These are phyloP conservation scores for Callipepla squamata DNA, from an alignment of 2,113 vertebrate species.

Conservation along the genomic window DNA sequence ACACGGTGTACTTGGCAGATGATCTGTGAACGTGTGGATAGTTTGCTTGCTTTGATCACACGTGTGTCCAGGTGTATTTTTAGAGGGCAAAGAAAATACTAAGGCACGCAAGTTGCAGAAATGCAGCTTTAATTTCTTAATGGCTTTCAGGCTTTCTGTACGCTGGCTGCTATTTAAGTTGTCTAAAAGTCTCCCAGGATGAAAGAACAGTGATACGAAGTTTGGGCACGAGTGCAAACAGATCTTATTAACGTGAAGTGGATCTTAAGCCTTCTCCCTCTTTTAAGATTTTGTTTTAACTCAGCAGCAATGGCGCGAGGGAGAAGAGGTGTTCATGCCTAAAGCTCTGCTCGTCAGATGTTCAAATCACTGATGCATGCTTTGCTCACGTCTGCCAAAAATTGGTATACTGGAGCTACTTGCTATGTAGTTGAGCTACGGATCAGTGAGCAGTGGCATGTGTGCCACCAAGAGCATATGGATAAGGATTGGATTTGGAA, in stretches of 20 bases:
- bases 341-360: neutral
- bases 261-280: neutral
- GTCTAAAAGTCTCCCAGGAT: neutral
- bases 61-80: neutral
- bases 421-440: neutral
- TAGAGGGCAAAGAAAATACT: neutral
- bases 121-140: neutral
- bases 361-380: neutral
- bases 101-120: neutral
- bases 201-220: neutral
- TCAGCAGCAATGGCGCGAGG: too few species aligned
- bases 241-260: neutral
- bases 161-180: neutral
- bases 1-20: neutral
- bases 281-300: too few species aligned
- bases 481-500: neutral
- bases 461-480: neutral
- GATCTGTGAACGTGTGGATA: neutral
- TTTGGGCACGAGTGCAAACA: neutral
- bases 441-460: neutral
- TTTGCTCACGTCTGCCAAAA: neutral
- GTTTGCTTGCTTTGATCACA: neutral
- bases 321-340: neutral
- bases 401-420: neutral
- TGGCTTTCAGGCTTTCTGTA: neutral